Evolutionary conservation across 2,888 invertebrate species (phyloP).

Genomic region (Amphipoea lucens): DNA sequence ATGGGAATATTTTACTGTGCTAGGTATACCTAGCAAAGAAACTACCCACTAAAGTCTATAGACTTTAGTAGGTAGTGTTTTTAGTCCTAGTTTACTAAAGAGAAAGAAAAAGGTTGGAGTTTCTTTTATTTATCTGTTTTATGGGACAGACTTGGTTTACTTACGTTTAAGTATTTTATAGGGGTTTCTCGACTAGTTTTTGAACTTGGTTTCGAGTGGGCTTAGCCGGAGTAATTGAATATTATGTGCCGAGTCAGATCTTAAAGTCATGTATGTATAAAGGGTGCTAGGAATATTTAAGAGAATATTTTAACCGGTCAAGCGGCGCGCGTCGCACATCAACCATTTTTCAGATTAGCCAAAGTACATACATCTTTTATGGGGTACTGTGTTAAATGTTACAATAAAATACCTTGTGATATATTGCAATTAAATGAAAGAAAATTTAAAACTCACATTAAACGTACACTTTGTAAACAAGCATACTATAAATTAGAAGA

Average conservation of each 20-base stretch:
- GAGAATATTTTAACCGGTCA: not conserved
- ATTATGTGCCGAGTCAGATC: not conserved
- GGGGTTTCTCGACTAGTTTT: slow-evolving; percentile 1
- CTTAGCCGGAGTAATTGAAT: not conserved
- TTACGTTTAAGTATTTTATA: slow-evolving; percentile 12
- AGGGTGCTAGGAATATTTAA: not conserved
- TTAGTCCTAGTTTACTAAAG: slow-evolving; percentile 7
- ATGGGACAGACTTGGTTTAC: slow-evolving; percentile 4
- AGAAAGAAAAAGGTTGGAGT: not conserved
- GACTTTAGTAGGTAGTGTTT: slow-evolving; percentile 21
- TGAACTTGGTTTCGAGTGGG: not conserved
- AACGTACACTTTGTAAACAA: too few relatives aligned
- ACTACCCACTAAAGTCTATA: not conserved
- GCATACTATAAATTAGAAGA: too few relatives aligned
- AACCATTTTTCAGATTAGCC: too few relatives aligned
- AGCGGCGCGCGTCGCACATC: too few relatives aligned
- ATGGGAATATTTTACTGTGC: slow-evolving; percentile 25
- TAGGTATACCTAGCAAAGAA: not conserved
- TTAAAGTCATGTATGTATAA: not conserved
- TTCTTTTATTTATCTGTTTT: slow-evolving; percentile 41
- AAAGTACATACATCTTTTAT: too few relatives aligned
- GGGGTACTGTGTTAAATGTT: too few relatives aligned
- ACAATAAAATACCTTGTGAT: too few relatives aligned
- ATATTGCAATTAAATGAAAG: too few relatives aligned
- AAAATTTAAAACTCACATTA: too few relatives aligned